Conservation (phyloP, 1,140 invertebrate genomes). For the Melanaphis sacchari region DNA sequence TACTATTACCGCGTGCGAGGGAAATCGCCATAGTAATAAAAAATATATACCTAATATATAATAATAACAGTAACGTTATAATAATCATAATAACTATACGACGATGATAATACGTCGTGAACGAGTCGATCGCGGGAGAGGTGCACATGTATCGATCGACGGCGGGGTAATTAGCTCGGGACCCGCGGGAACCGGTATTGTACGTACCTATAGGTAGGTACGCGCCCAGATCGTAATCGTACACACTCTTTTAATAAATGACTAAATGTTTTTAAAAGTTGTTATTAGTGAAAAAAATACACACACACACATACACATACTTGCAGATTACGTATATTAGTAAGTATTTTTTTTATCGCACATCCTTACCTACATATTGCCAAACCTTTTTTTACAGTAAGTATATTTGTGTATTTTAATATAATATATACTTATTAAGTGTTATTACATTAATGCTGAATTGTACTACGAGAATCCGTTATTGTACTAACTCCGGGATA, state of each 20-base stretch:
- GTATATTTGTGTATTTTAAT: neutral
- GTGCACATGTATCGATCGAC: slow-evolving; percentile 24
- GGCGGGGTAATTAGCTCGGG: slow-evolving; percentile 36
- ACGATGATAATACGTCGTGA: neutral
- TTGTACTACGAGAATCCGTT: neutral
- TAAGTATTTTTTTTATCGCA: neutral
- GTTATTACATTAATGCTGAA: neutral
- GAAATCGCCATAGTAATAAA: neutral
- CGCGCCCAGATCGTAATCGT: slow-evolving; percentile 38
- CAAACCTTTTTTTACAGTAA: neutral
- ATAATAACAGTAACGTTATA: neutral
- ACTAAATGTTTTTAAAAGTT: slow-evolving; percentile 32
- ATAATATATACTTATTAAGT: neutral
- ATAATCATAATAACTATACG: neutral
- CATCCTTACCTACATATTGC: neutral
- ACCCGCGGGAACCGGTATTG: slow-evolving; percentile 35
- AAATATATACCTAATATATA: neutral
- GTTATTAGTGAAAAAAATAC: neutral
- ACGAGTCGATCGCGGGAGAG: neutral
- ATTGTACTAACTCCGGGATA: neutral
- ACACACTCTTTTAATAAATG: slow-evolving; percentile 20
- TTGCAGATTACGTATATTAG: neutral
- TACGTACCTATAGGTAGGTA: neutral
- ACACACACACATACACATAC: neutral
- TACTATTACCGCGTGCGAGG: neutral